A percentile compares a stretch with the other conserved stretches of the same genome.
Evolutionary conservation across 2,888 invertebrate genomes (phyloP).

Genomic region (Andricus quercusramuli): DNA sequence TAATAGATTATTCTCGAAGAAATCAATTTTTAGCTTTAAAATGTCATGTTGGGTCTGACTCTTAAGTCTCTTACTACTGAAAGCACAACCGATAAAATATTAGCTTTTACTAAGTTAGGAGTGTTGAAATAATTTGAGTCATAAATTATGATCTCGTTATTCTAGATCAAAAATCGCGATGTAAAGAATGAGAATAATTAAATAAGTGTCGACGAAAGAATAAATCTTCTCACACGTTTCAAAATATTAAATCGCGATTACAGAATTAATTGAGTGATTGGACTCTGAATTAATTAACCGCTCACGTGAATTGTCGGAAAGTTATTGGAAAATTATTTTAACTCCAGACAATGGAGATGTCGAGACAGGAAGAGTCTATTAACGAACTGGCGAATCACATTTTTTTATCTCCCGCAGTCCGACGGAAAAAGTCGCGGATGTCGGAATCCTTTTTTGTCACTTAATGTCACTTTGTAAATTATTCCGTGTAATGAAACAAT

Average conservation of each 20-base stretch:
- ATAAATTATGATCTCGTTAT: too few species aligned
- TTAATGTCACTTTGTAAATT: conserved; percentile 2
- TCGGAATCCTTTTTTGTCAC: neutral
- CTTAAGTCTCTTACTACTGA: neutral
- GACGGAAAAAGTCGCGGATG: conserved; percentile 8
- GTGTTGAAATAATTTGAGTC: too few species aligned
- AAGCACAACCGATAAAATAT: neutral
- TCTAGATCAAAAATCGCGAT: too few species aligned
- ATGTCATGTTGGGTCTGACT: neutral
- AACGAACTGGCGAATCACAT: conserved; percentile 2
- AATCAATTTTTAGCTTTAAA: too few species aligned
- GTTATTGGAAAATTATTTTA: conserved; percentile 33
- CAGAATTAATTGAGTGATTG: conserved; percentile 3
- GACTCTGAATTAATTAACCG: neutral
- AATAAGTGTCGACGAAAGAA: neutral
- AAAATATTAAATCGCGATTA: conserved; percentile 16
- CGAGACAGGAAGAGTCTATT: conserved; percentile 14
- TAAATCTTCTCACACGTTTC: neutral
- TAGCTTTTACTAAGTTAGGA: too few species aligned
- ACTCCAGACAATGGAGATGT: conserved; percentile 19
- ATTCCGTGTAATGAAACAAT: neutral
- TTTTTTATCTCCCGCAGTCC: conserved; percentile 28
- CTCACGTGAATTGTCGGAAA: conserved; percentile 15
- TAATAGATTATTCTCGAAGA: too few species aligned
- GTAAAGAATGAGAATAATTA: conserved; percentile 8